A percentile compares a stretch with the other conserved stretches of the same genome.
These are phyloP conservation scores for Muscicapa adusta DNA, from an alignment of 2,113 vertebrate genomes.

Conservation along the genomic window DNA sequence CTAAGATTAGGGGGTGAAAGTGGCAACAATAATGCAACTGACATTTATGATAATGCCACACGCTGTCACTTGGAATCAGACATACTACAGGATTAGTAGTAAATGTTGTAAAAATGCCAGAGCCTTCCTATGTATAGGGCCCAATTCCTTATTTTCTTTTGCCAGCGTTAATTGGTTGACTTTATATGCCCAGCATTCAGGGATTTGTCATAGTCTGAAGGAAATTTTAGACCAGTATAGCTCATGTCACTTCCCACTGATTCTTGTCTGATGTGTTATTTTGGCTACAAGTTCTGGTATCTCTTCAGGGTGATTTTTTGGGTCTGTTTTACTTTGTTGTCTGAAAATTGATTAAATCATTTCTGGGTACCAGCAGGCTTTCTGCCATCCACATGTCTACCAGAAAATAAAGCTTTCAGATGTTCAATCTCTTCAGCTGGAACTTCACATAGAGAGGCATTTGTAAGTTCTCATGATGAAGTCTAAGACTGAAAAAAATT, in stretches of 20 bases:
- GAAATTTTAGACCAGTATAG: neutral
- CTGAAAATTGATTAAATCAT: conserved; percentile 64
- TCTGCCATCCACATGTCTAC: conserved; percentile 49
- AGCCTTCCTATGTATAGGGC: neutral
- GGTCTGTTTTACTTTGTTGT: neutral
- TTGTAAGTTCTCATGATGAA: neutral
- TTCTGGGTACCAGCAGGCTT: conserved; percentile 42
- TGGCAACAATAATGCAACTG: conserved; percentile 21
- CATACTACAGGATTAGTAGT: neutral
- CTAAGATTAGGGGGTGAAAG: conserved; percentile 37
- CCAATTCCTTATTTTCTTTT: neutral
- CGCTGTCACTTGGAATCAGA: conserved; percentile 42
- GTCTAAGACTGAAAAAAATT: neutral
- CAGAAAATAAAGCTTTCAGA: conserved; percentile 2
- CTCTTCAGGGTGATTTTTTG: conserved; percentile 16
- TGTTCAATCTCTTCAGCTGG: neutral
- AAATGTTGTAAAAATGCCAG: conserved; percentile 41
- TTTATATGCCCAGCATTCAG: neutral
- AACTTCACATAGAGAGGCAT: conserved; percentile 11
- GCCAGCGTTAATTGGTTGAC: neutral
- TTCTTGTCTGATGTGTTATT: conserved; percentile 37
- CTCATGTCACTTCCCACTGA: neutral
- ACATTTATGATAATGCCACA: conserved; percentile 39
- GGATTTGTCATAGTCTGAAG: neutral
- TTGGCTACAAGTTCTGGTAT: conserved; percentile 51